Conservation (phyloP, 2,113 vertebrate species). For the Ammospiza nelsoni region DNA sequence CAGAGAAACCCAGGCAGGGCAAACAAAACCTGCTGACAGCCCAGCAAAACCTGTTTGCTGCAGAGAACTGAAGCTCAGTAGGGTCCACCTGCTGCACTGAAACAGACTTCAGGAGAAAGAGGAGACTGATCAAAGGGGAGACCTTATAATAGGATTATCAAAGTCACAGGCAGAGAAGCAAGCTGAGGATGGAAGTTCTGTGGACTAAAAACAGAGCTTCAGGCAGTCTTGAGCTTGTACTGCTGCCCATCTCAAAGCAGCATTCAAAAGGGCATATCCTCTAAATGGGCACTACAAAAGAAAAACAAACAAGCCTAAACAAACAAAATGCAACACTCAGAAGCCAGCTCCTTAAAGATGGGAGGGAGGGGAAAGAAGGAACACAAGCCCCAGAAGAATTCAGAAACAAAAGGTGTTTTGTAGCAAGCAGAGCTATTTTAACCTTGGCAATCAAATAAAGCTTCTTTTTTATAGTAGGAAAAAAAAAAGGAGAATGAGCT, state of each 20-base stretch:
- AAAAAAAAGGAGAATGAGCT: not conserved
- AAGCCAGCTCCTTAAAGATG: not conserved
- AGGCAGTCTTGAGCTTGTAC: not conserved
- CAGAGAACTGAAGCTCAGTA: not conserved
- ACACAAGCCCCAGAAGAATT: not conserved
- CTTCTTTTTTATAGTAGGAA: conserved; percentile 27
- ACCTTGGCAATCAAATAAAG: conserved; percentile 62
- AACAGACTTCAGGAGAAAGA: not conserved
- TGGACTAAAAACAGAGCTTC: not conserved
- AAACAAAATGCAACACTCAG: not conserved
- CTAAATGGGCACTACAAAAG: not conserved
- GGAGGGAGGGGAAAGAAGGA: not conserved
- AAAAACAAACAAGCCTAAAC: not conserved
- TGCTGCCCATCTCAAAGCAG: not conserved
- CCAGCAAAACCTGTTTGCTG: not conserved
- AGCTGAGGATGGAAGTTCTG: not conserved
- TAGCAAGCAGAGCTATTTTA: conserved; percentile 40
- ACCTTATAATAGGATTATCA: not conserved
- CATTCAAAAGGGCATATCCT: not conserved
- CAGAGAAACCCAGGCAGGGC: not conserved
- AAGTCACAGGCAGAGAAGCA: not conserved
- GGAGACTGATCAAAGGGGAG: not conserved
- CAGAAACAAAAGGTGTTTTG: conserved; percentile 58
- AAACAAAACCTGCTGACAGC: not conserved
- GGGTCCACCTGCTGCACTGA: not conserved